Percentiles rank a stretch among this genome's conserved stretches.
phyloP scores from a whole-genome alignment of 2,888 invertebrate species.

The Leptopterna dolabrata region DNA sequence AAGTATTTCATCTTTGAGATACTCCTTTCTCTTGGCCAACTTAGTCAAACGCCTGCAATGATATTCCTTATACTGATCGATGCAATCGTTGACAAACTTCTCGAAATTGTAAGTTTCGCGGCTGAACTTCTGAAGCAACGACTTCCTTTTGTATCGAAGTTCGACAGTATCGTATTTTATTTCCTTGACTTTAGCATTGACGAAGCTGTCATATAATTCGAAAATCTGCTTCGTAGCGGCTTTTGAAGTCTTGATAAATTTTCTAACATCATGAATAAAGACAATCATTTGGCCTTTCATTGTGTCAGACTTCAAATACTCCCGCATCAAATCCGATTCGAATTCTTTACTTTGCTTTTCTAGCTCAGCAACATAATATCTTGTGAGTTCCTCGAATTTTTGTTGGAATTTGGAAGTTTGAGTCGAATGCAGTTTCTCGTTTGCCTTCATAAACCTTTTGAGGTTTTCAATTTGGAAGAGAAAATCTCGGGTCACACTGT shows the following conservation, averaged over 20 bases:
- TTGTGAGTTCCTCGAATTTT: conserved; percentile 24
- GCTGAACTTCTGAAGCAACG: conserved; percentile 30
- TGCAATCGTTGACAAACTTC: conserved; percentile 40
- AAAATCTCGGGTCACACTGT: not conserved
- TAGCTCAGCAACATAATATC: conserved; percentile 27
- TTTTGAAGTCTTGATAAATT: conserved; percentile 32
- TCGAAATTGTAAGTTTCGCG: conserved; percentile 33
- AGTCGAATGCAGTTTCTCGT: conserved; percentile 37
- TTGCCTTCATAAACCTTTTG: conserved; percentile 27
- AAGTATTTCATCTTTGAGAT: conserved; percentile 42
- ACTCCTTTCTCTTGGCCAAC: conserved; percentile 32
- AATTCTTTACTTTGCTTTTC: conserved; percentile 45
- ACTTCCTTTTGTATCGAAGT: conserved; percentile 27
- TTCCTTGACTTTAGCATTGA: conserved; percentile 30
- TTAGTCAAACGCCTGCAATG: conserved; percentile 27
- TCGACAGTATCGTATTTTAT: conserved; percentile 32
- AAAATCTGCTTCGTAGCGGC: conserved; percentile 40
- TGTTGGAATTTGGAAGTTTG: conserved; percentile 21
- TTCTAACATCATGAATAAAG: conserved; percentile 17
- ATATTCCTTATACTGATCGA: conserved; percentile 27
- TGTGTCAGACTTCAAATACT: conserved; percentile 33
- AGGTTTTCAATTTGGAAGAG: conserved; percentile 17
- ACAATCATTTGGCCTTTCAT: not conserved
- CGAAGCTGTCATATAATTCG: conserved; percentile 21
- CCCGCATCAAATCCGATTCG: conserved; percentile 29